phyloP scores from a whole-genome alignment of 1,140 invertebrate genomes.

The Aphelinus certus region DNA sequence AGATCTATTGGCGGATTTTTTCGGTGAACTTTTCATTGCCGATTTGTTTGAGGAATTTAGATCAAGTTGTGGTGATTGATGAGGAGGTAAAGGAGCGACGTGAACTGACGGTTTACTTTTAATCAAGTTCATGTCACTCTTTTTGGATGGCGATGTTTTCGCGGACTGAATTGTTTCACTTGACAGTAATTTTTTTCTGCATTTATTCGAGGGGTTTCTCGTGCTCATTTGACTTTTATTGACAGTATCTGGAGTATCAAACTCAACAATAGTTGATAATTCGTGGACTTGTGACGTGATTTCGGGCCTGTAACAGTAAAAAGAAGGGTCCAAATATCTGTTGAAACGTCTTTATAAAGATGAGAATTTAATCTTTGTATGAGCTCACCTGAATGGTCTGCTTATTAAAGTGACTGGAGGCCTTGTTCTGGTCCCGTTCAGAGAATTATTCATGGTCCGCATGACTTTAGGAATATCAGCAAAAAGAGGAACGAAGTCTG shows the following conservation, averaged over 20 bases:
- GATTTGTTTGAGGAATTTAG: conserved; percentile 31
- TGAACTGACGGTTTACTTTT: conserved; percentile 45
- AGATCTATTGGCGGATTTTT: conserved; percentile 11
- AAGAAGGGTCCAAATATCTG: too few relatives aligned
- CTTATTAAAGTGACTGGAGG: conserved; percentile 53
- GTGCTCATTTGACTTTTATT: conserved; percentile 50
- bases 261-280: conserved; percentile 74
- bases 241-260: conserved; percentile 68
- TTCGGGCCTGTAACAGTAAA: conserved; percentile 46
- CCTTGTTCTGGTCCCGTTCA: conserved; percentile 38
- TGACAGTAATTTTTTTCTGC: conserved; percentile 16
- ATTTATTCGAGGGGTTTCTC: conserved; percentile 44
- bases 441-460: conserved; percentile 29
- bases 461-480: conserved; percentile 52
- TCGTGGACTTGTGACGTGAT: conserved; percentile 64
- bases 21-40: background rate
- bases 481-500: conserved; percentile 49
- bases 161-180: conserved; percentile 8
- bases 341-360: background rate
- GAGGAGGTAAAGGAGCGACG: conserved; percentile 41
- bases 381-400: conserved; percentile 48
- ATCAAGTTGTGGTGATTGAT: conserved; percentile 28
- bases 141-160: conserved; percentile 29
- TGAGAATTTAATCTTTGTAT: background rate
- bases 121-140: conserved; percentile 25